Percentiles rank a stretch among this genome's conserved stretches.
Conservation (phyloP, 1,140 invertebrate species). For the Bombus soroeensis region DNA sequence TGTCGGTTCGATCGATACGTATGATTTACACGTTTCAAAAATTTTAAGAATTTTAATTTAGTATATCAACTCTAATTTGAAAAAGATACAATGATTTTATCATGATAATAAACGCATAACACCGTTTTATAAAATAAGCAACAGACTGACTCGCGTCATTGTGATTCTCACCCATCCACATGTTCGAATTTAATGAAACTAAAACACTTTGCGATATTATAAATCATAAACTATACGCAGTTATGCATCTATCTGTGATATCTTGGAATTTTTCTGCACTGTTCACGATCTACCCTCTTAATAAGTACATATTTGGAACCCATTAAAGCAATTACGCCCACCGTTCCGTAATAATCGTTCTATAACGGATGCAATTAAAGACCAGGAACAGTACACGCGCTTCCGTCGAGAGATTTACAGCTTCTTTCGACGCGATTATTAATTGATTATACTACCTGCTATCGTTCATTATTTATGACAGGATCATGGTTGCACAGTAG, state of each 20-base stretch:
- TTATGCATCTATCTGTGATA: neutral
- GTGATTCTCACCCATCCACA: neutral
- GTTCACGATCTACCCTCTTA: neutral
- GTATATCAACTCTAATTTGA: too few relatives aligned
- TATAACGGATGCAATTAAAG: constrained; percentile 3
- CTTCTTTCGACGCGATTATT: constrained; percentile 28
- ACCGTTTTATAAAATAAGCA: neutral
- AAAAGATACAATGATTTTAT: too few relatives aligned
- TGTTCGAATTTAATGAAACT: neutral
- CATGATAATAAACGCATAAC: neutral
- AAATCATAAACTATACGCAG: neutral
- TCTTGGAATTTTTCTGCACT: constrained; percentile 23
- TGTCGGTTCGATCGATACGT: neutral
- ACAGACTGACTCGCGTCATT: neutral
- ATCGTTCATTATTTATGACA: constrained; percentile 32
- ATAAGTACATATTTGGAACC: neutral
- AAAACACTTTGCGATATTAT: neutral
- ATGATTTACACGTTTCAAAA: too few relatives aligned
- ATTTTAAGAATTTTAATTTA: too few relatives aligned
- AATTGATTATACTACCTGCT: constrained; percentile 14
- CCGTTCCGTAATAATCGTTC: neutral
- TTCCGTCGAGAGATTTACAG: constrained; percentile 15
- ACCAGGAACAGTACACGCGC: neutral
- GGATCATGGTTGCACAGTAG: constrained; percentile 17
- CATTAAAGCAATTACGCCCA: neutral